Conservation (phyloP, 2,888 invertebrate genomes). For the Hypomecis punctinalis region DNA sequence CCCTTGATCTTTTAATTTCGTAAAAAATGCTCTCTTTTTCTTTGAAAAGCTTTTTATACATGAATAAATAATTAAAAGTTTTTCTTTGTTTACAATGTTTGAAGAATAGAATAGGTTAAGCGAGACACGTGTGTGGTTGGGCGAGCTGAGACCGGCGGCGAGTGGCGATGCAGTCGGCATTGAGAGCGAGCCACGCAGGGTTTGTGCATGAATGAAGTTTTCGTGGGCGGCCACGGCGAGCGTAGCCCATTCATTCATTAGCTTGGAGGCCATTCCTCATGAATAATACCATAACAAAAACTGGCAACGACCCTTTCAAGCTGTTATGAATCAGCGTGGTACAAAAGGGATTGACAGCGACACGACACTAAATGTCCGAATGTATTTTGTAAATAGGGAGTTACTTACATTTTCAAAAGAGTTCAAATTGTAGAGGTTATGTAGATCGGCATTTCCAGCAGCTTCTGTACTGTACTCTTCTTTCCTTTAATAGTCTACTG, state of each 20-base stretch:
- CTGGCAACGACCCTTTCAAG: slow-evolving; percentile 68
- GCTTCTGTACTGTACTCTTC: no score
- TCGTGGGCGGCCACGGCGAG: slow-evolving; percentile 70
- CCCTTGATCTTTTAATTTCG: slow-evolving; percentile 38
- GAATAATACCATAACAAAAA: slow-evolving; percentile 80
- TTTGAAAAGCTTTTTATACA: slow-evolving; percentile 13
- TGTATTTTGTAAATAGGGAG: no score
- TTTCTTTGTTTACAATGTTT: background rate
- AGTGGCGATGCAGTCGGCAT: slow-evolving; percentile 60
- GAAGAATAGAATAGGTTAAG: background rate
- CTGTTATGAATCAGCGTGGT: slow-evolving; percentile 44
- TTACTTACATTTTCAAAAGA: no score
- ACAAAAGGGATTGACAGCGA: slow-evolving; percentile 1
- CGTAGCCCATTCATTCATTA: slow-evolving; percentile 80
- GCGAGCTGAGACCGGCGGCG: slow-evolving; percentile 30
- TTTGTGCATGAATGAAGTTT: slow-evolving; percentile 75
- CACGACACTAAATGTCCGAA: background rate
- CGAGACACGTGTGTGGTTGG: background rate
- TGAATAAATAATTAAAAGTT: background rate
- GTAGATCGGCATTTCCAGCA: no score
- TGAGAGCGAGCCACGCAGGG: slow-evolving; percentile 74
- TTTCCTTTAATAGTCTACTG: no score
- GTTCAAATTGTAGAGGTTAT: no score
- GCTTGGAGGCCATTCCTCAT: slow-evolving; percentile 78
- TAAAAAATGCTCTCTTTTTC: slow-evolving; percentile 9